phyloP scores from a whole-genome alignment of 2,113 vertebrate genomes.

The Ailuropoda melanoleuca region DNA sequence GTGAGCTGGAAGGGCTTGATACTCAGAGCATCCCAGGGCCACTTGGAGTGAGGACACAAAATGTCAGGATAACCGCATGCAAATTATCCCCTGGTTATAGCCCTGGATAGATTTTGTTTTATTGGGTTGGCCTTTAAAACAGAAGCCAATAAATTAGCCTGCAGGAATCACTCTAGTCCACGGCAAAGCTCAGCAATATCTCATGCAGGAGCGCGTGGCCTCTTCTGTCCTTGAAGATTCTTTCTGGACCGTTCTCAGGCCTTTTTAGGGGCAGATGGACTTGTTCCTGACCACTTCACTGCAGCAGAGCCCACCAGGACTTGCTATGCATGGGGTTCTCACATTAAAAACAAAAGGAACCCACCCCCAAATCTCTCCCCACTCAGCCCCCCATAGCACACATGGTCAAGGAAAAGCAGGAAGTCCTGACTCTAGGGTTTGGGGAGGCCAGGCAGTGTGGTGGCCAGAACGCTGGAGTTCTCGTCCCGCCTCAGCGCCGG shows the following conservation, averaged over 20 bases:
- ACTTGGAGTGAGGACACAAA: slow-evolving; percentile 73
- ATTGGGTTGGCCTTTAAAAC: slow-evolving; percentile 81
- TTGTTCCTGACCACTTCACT: not conserved
- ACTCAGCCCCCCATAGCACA: not conserved
- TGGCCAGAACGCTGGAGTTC: not conserved
- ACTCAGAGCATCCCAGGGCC: slow-evolving; percentile 66
- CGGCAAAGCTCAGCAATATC: slow-evolving; percentile 61
- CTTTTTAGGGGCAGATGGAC: not conserved
- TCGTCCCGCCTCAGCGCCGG: not conserved
- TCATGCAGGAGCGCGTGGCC: slow-evolving; percentile 52
- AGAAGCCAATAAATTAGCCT: slow-evolving; percentile 80
- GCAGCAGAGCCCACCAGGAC: not conserved
- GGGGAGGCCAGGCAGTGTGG: not conserved
- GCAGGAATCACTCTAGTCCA: slow-evolving; percentile 68
- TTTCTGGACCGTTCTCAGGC: slow-evolving; percentile 64
- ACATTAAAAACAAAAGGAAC: not conserved
- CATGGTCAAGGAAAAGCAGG: fast-evolving
- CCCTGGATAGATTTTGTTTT: slow-evolving; percentile 80
- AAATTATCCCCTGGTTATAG: slow-evolving; percentile 73
- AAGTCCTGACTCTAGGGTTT: not conserved
- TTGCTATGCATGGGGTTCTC: not conserved
- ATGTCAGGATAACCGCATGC: slow-evolving; percentile 62
- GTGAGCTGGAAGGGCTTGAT: slow-evolving; percentile 55
- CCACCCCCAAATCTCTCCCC: not conserved
- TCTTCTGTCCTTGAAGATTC: slow-evolving; percentile 57